These are phyloP conservation scores for Lepetodrilus schrolli DNA, from an alignment of 2,888 invertebrate genomes.

Conservation along the genomic window DNA sequence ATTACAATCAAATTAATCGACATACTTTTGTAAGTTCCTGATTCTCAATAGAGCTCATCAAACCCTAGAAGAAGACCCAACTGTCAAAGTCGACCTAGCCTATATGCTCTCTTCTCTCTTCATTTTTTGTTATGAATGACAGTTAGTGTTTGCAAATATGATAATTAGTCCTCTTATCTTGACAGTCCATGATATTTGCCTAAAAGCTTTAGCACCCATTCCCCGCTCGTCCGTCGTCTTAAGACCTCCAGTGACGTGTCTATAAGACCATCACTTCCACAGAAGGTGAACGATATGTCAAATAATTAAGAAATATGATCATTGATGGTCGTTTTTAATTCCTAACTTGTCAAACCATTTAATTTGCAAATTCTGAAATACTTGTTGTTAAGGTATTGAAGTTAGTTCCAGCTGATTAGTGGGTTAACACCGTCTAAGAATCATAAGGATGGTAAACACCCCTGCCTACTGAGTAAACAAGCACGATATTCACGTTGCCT, in stretches of 20 bases:
- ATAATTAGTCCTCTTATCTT: slow-evolving; percentile 31
- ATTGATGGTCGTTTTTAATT: slow-evolving; percentile 30
- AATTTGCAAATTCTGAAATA: slow-evolving; percentile 32
- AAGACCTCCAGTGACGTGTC: not conserved
- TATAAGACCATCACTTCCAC: not conserved
- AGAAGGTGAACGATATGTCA: slow-evolving; percentile 28
- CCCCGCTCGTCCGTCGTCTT: not conserved
- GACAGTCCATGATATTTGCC: slow-evolving; percentile 29
- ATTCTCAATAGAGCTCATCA: too few relatives aligned
- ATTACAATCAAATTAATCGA: too few relatives aligned
- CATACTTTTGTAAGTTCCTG: too few relatives aligned
- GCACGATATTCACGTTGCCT: slow-evolving; percentile 13
- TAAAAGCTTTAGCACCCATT: slow-evolving; percentile 25
- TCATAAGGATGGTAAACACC: slow-evolving; percentile 32
- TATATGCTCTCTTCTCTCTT: too few relatives aligned
- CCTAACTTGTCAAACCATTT: slow-evolving; percentile 30
- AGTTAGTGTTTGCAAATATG: slow-evolving; percentile 29
- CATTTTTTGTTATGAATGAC: slow-evolving; percentile 22
- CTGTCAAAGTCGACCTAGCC: too few relatives aligned
- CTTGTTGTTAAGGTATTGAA: slow-evolving; percentile 25
- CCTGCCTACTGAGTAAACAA: slow-evolving; percentile 19
- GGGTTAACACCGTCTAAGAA: slow-evolving; percentile 2
- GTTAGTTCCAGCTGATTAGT: not conserved
- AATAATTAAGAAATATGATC: slow-evolving; percentile 35
- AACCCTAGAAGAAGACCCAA: too few relatives aligned